These are phyloP conservation scores for Falco punctatus DNA, from an alignment of 2,113 vertebrate genomes.

Conservation along the genomic window DNA sequence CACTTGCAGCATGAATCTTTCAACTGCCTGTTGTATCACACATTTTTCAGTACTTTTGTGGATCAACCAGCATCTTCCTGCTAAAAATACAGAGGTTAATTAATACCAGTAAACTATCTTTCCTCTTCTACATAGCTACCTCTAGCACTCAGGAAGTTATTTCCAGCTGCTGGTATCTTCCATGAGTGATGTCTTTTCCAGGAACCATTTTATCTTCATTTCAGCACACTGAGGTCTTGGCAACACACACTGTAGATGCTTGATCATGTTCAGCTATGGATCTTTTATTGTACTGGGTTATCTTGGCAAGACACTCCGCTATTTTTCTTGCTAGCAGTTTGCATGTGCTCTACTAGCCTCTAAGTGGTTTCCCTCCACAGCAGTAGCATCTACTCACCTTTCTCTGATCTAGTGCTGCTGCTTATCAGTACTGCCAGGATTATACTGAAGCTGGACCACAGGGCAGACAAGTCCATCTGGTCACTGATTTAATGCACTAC, in stretches of 20 bases:
- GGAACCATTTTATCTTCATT: not conserved
- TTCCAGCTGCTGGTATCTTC: not conserved
- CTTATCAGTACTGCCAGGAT: not conserved
- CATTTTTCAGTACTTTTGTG: not conserved
- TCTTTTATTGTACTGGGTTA: not conserved
- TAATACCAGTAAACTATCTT: not conserved
- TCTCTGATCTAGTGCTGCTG: not conserved
- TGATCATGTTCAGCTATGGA: rapidly evolving
- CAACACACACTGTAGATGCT: not conserved
- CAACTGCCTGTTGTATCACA: rapidly evolving
- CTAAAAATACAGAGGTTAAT: not conserved
- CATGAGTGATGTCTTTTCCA: not conserved
- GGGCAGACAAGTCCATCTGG: not conserved
- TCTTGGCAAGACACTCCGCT: not conserved
- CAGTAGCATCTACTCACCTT: not conserved
- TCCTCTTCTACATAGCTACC: not conserved
- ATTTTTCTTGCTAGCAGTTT: not conserved
- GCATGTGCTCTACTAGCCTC: not conserved
- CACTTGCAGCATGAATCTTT: not conserved
- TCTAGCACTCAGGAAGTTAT: not conserved
- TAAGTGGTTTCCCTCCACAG: not conserved
- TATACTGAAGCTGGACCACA: not conserved
- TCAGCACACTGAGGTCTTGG: not conserved
- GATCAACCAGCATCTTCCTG: not conserved
- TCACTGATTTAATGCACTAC: not conserved